A percentile compares a stretch with the other conserved stretches of the same genome.
Evolutionary conservation across 2,113 vertebrate species (phyloP).

Genomic region (Scartelaos histophorus): DNA sequence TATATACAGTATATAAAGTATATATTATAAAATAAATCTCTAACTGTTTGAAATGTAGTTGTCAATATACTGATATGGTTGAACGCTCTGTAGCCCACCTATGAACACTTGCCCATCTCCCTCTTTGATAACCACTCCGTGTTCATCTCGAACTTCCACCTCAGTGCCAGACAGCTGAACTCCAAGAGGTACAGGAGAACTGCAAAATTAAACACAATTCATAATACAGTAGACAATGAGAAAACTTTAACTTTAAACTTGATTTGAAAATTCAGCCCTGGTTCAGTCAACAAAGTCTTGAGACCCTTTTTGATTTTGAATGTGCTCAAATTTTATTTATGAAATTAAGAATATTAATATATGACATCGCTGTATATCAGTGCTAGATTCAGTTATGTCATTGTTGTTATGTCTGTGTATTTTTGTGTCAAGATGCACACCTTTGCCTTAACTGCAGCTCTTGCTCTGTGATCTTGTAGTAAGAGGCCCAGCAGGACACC

Average conservation of each 20-base stretch:
- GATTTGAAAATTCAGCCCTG: too few species aligned
- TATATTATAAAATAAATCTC: too few species aligned
- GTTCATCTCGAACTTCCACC: conserved; percentile 85
- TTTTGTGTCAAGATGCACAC: conserved; percentile 41
- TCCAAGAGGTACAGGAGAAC: conserved; percentile 83
- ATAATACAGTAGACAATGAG: not conserved
- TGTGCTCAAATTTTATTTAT: too few species aligned
- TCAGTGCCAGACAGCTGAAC: conserved; percentile 82
- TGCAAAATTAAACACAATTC: conserved; percentile 47
- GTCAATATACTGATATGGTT: not conserved
- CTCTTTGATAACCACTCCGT: conserved; percentile 76
- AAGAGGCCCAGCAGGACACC: conserved; percentile 95
- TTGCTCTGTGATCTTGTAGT: conserved; percentile 81
- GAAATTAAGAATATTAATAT: too few species aligned
- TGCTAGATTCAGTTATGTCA: too few species aligned
- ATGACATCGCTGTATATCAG: too few species aligned
- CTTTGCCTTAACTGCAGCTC: conserved; percentile 44
- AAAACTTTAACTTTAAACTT: too few species aligned
- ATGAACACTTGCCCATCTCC: conserved; percentile 92
- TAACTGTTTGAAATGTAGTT: not conserved
- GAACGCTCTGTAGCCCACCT: conserved; percentile 72
- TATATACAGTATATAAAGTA: too few species aligned
- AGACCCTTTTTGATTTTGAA: too few species aligned
- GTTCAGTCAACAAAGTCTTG: too few species aligned
- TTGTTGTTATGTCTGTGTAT: too few species aligned